phyloP scores from a whole-genome alignment of 1,140 invertebrate genomes.

The Parasteatoda tepidariorum region DNA sequence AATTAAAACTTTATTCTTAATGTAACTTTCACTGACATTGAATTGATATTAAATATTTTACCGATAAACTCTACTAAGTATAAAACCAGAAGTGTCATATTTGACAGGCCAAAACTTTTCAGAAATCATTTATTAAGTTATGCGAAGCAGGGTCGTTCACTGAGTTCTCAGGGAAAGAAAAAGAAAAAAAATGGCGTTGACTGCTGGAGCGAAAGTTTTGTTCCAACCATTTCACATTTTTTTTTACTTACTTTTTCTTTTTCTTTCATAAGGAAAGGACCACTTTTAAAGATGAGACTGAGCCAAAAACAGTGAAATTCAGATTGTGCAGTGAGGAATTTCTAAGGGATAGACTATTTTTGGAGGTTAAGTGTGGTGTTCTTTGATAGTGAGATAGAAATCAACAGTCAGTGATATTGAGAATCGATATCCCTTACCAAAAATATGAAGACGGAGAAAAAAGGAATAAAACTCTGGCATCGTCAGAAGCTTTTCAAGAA shows the following conservation, averaged over 20 bases:
- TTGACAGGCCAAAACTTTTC: neutral
- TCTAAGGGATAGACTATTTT: slow-evolving; percentile 1
- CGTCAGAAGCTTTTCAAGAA: slow-evolving; percentile 5
- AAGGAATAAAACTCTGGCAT: neutral
- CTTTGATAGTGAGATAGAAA: slow-evolving; percentile 1
- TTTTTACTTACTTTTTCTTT: neutral
- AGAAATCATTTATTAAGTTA: neutral
- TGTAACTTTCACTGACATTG: too few species aligned
- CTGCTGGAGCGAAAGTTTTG: neutral
- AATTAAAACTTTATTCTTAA: too few species aligned
- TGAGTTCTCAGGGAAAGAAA: neutral
- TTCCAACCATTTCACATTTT: neutral
- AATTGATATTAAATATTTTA: neutral
- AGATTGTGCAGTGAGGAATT: slow-evolving; percentile 19
- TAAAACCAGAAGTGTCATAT: neutral
- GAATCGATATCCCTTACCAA: slow-evolving; percentile 20
- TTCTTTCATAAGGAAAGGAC: neutral
- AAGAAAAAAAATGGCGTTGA: neutral
- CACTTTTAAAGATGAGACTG: neutral
- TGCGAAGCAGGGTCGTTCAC: neutral
- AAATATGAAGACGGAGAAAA: neutral
- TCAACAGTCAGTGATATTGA: slow-evolving; percentile 36
- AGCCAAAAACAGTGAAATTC: slow-evolving; percentile 30
- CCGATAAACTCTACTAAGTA: neutral
- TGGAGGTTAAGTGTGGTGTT: slow-evolving; percentile 17